phyloP scores from a whole-genome alignment of 1,140 invertebrate species.

The Drosophila subobscura region DNA sequence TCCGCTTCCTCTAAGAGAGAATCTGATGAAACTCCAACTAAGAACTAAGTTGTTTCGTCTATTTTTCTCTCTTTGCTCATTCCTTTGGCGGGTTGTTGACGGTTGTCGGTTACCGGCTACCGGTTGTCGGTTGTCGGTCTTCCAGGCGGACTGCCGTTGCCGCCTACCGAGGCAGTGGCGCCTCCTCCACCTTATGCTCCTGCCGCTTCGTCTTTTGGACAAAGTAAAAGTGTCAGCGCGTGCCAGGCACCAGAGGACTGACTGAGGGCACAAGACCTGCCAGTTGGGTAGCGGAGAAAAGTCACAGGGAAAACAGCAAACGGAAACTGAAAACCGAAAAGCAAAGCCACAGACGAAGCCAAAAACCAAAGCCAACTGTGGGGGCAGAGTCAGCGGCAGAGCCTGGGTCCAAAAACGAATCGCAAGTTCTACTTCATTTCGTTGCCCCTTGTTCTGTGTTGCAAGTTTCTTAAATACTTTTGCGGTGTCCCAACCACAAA shows the following conservation, averaged over 20 bases:
- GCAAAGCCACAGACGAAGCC: slow-evolving; percentile 6
- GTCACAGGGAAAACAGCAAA: slow-evolving; percentile 15
- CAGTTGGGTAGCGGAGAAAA: neutral
- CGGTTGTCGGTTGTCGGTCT: slow-evolving; percentile 12
- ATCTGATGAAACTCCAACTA: neutral
- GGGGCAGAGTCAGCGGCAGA: slow-evolving; percentile 1
- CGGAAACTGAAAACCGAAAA: slow-evolving; percentile 38
- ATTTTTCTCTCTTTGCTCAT: neutral
- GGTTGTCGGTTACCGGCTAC: slow-evolving; percentile 3
- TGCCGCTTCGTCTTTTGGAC: slow-evolving; percentile 25
- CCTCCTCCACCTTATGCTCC: no score
- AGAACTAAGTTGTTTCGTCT: slow-evolving; percentile 16
- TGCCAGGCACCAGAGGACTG: slow-evolving; percentile 62
- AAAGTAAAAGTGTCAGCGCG: slow-evolving; percentile 80
- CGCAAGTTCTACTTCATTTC: slow-evolving; percentile 38
- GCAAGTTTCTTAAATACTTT: slow-evolving; percentile 80
- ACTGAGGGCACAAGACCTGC: slow-evolving; percentile 16
- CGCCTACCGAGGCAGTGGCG: slow-evolving; percentile 3
- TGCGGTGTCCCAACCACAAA: slow-evolving; percentile 53
- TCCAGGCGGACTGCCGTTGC: neutral
- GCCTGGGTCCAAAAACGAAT: slow-evolving; percentile 11
- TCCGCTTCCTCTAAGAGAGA: neutral
- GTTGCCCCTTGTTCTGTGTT: slow-evolving; percentile 22
- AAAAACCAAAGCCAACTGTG: slow-evolving; percentile 5
- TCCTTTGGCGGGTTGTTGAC: slow-evolving; percentile 10